phyloP scores from a whole-genome alignment of 2,113 vertebrate genomes.

The Euleptes europaea region DNA sequence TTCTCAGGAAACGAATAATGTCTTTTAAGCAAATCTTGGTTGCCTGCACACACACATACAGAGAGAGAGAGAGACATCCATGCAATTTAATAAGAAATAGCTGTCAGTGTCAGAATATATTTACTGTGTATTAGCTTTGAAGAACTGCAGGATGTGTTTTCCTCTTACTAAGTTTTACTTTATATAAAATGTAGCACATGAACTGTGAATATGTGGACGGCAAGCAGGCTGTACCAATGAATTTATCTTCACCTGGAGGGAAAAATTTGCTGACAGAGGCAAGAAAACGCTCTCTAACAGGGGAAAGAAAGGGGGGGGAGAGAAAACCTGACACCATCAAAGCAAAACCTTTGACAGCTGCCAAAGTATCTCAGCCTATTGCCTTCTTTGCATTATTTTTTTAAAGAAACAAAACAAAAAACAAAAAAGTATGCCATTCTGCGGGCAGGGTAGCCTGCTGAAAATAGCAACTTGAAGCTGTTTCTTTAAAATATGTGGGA shows the following conservation, averaged over 20 bases:
- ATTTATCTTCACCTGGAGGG: slow-evolving; percentile 58
- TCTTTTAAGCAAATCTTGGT: slow-evolving; percentile 81
- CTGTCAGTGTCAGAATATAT: slow-evolving; percentile 82
- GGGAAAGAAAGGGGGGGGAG: background rate
- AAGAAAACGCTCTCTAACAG: slow-evolving; percentile 55
- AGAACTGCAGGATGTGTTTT: slow-evolving; percentile 78
- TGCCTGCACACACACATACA: slow-evolving; percentile 14
- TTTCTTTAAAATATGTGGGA: background rate
- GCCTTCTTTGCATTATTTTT: slow-evolving; percentile 30
- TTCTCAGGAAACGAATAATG: slow-evolving; percentile 74
- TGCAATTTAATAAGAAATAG: slow-evolving; percentile 81
- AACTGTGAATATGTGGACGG: slow-evolving; percentile 77
- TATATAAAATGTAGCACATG: slow-evolving; percentile 80
- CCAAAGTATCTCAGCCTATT: slow-evolving; percentile 57
- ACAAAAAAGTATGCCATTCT: background rate
- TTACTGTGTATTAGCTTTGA: slow-evolving; percentile 78
- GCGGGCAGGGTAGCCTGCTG: background rate
- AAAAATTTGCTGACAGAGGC: slow-evolving; percentile 47
- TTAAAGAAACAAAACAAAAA: background rate
- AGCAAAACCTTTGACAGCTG: slow-evolving; percentile 57
- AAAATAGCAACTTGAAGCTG: background rate
- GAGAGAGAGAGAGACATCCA: no score
- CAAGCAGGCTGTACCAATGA: slow-evolving; percentile 69
- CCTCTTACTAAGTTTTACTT: slow-evolving; percentile 78
- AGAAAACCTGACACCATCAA: slow-evolving; percentile 63